Evolutionary conservation across 2,797 vertebrate species (phyloP), one percentile per base, ranked within the genome.

Genomic region (Balearica regulorum): DNA sequence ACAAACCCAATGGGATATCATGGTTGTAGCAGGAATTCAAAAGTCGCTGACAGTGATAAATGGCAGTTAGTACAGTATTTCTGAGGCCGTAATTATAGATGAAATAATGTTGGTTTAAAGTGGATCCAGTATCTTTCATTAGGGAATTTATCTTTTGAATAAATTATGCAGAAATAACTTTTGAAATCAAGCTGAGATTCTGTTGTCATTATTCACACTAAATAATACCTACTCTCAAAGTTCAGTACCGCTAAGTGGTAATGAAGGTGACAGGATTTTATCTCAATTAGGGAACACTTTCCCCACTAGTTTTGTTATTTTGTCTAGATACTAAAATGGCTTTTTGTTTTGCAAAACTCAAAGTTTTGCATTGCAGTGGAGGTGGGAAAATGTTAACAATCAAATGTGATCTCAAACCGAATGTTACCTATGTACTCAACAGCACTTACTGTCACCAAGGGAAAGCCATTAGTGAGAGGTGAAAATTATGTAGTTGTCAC

Each of bases 81-180:
- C 90, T 95, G 79, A 94, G 89, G 89, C 68, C 90, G 76, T 95
- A 96, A 94, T 96, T 97, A 86, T 55, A 93, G 79, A 92, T 82
- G 37, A 93, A 94, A 93, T 91, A 37, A 72, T 93, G 73, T 94
- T 95, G 51, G 15, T 88, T 97, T 97, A 96, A 95, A 96, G 87
- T 93, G 86, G 58, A 91, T 96, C 58, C 77, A 86, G 69, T 83
- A 70, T 85, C 58, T 96, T 95, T 81, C 93, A 79, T 93, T 94
- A 88, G 87, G 87, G 93, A 90, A 94, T 96, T 96, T 92, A n/a
- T 96, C 87, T 94, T 94, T 81, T 78, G 73, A 93, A 91, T 94
- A 94, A 95, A 94, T 97, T 94, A 92, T 66, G 79, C 76, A 90
- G 92, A 73, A 96, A 66, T 71, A 94, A 83, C 87, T 93, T 90